A percentile compares a stretch with the other conserved stretches of the same genome.
Conservation (phyloP, 2,888 invertebrate genomes). For the Bugulina stolonifera region DNA sequence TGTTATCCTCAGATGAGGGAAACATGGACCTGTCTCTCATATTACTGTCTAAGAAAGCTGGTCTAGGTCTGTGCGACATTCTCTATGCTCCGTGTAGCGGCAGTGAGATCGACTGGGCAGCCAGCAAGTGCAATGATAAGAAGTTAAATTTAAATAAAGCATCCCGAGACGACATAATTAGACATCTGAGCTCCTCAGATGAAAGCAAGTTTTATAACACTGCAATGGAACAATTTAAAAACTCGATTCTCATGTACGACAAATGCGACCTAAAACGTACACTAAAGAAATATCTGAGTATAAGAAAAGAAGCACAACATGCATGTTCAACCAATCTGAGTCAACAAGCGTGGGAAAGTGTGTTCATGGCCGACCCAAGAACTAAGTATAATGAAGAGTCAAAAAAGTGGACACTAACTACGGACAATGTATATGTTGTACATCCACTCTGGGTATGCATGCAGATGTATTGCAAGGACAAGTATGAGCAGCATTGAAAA, state of each 20-base stretch:
- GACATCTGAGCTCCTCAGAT: not conserved
- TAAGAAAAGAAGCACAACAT: not conserved
- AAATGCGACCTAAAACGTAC: not conserved
- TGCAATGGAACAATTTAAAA: slow-evolving; percentile 4
- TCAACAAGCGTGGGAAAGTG: not conserved
- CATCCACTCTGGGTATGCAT: slow-evolving; percentile 3
- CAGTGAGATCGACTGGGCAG: not conserved
- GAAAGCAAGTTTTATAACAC: not conserved
- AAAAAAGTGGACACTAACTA: not conserved
- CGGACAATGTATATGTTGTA: not conserved
- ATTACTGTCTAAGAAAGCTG: not conserved
- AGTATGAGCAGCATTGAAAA: too few species aligned
- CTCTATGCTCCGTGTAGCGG: slow-evolving; percentile 4
- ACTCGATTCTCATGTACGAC: not conserved
- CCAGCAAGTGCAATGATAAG: slow-evolving; percentile 1
- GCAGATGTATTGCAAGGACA: not conserved
- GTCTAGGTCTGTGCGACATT: slow-evolving; percentile 7
- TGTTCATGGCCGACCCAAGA: slow-evolving; percentile 5
- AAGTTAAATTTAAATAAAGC: not conserved
- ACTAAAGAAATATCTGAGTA: not conserved
- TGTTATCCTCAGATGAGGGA: not conserved
- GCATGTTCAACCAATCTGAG: not conserved
- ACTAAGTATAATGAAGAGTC: not conserved
- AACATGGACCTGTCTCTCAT: slow-evolving; percentile 12
- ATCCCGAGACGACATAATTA: not conserved